Evolutionary conservation across 2,888 invertebrate genomes (phyloP), one percentile per base, ranked within the genome.

Genomic region (Eupithecia insigniata): DNA sequence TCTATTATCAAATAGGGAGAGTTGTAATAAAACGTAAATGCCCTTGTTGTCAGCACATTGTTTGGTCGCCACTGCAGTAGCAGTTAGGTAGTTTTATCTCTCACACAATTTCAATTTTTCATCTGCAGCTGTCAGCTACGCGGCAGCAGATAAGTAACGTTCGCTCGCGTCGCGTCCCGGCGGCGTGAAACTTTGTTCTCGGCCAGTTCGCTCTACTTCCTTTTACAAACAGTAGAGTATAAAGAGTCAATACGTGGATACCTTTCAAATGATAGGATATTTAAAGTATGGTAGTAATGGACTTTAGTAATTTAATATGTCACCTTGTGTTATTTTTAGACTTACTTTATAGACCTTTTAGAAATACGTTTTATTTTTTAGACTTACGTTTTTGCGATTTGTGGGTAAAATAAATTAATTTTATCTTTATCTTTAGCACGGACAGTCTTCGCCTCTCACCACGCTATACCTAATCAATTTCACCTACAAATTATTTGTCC

Each of bases 91-190:
- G 92, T 93, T 94, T 94, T 94, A 93, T 93, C 94, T 93, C 93
- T 93, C 92, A 89, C 90, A 93, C 93, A 92, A 93, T 93, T 94
- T 94, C 93, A 94, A 94, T 94, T 93, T 93, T 94, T 94, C 93
- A 94, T 93, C 92, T 94, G 93, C 92, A 91, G 89, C 93, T 92
- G 93, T 93, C 93, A 92, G 93, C 92, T 86, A 86, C 88, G 87
- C 90, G 87, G 88, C 85, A 88, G 89, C 85, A 93, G 93, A 94
- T 94, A 94, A 93, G 93, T 93, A 93, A 93, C 92, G 90, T 85
- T 87, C 89, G 88, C 85, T 89, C 86, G 86, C 87, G 87, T 87
- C 89, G 89, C 87, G 86, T 89, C 89, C 88, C 89, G 84, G 86
- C 89, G 84, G 86, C 87, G 87, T 18, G 30, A 89, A 91, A 93